Percentiles rank a stretch among this genome's conserved stretches.
phyloP scores from a whole-genome alignment of 2,113 vertebrate species.

The Alaudala cheleensis region DNA sequence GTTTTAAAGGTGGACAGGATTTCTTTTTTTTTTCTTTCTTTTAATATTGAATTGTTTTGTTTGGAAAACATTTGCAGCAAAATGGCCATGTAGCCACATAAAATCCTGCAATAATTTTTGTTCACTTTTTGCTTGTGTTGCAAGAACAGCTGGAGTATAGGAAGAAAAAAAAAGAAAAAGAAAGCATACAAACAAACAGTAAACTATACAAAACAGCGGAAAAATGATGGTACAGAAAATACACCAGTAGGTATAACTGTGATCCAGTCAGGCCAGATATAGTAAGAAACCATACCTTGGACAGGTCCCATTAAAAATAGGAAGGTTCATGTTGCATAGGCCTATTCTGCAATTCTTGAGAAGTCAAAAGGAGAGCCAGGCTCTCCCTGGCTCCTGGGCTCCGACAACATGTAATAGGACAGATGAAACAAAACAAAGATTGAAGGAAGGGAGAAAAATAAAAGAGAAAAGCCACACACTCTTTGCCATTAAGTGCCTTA shows the following conservation, averaged over 20 bases:
- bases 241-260: not conserved
- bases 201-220: slow-evolving; percentile 14
- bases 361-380: not conserved
- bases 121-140: not conserved
- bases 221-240: slow-evolving; percentile 15
- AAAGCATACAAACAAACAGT: not conserved
- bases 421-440: not conserved
- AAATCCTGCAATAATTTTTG: not conserved
- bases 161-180: not conserved
- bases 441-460: not conserved
- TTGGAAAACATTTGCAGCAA: not conserved
- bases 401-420: not conserved
- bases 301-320: not conserved
- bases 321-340: not conserved
- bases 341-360: not conserved
- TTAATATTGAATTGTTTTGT: not conserved
- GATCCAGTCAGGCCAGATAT: not conserved
- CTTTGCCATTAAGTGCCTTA: not conserved
- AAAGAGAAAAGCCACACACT: not conserved
- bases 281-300: not conserved
- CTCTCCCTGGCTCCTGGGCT: not conserved
- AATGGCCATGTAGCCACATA: not conserved
- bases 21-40: not conserved
- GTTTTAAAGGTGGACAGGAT: slow-evolving; percentile 27
- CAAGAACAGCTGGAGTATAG: not conserved